Base-by-base conservation (phyloP, 2,113 vertebrate genomes). In the Pluvialis apricaria region DNA sequence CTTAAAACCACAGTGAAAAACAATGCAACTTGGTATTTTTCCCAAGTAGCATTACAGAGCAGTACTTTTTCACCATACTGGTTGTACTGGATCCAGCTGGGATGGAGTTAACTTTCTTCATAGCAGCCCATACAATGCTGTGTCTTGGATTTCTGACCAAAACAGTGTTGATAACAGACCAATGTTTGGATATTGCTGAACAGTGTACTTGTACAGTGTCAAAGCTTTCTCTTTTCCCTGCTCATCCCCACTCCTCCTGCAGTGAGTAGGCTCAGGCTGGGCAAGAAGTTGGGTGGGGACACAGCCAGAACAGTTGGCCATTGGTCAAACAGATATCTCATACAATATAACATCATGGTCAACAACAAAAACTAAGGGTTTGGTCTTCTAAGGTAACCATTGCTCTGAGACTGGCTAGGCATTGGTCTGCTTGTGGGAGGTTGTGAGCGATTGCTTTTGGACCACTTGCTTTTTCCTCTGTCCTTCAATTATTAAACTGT, bases 201-300 rank as follows among this genome's bases (percentile, higher is more conserved):
- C 32, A 45, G 32, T 6, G 13, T 64, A 64, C 7, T 62, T 51
- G 28, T 17, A 49, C 15, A 34, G 42, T 6, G 3, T 42, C 38
- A 72, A 78, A 25, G 28, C 25, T 32, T 88, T 19, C 29, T 40
- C 38, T 79, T 38, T 60, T 72, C 10, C 34, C 45, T 38, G 28
- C 6, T 57, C 6, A 28, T 19, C 11, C n/a, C 6, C 0, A 0
- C 36, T 42, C 18, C 20, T 19, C 42, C 25, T 47, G 10, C 31
- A 29, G 26, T 0, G 3, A 87, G 26, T 10, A 69, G 42, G 26
- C 42, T 64, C 11, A 15, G 4, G 3, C 10, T 19, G 3, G 31
- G 32, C 42, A 77, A 38, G 28, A 64, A 44, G 25, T 2, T 71
- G 29, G 14, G 25, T 72, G 18, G 21, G 34, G 25, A 52, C 21